Evolutionary conservation across 2,797 vertebrate species (phyloP), one percentile per base, ranked within the genome.

Genomic region (Oreonectes daqikongensis): DNA sequence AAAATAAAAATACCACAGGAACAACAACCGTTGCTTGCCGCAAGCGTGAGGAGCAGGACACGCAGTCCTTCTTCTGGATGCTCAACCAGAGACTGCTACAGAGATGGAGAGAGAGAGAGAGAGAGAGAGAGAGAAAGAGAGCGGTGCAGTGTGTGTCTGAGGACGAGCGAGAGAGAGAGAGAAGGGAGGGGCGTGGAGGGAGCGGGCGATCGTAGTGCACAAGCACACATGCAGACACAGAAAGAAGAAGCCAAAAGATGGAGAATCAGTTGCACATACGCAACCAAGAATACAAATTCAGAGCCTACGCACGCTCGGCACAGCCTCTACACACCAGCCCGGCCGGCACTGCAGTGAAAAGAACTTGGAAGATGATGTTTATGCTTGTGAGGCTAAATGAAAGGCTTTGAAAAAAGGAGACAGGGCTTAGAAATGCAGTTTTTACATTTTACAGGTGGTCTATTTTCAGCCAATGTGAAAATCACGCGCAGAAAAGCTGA

Each of bases 1-100:
- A 84, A 84, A 84, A n/a, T n/a, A n/a, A n/a, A 74, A 30, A 44
- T 0, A 9, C 17, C 28, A 40, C 5, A 42, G 64, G 79, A 61
- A 77, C 44, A 48, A 64, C 48, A 82, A 86, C 75, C 83, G 57
- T 84, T 85, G 63, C 76, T 82, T 84, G 86, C 77, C 75, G 81
- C 74, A 81, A 79, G 82, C 84, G 55, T 69, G 81, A 68, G 60
- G 77, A 75, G 52, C 78, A 86, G 30, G 84, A 78, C 9, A 82
- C 80, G 81, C 84, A 85, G 86, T 84, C 83, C 87, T 83, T 87
- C 85, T 84, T 89, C 87, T 88, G 81, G 88, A 90, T 83, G 87
- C 89, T 88, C 89, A 86, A 88, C 85, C 87, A 84, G 86, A 88
- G 85, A 87, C 89, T 91, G 84, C 88, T 81, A 83, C 60, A 72